Percentiles rank a stretch among this genome's conserved stretches.
Evolutionary conservation across 2,113 vertebrate species (phyloP).

Genomic region (Seriola rivoliana): DNA sequence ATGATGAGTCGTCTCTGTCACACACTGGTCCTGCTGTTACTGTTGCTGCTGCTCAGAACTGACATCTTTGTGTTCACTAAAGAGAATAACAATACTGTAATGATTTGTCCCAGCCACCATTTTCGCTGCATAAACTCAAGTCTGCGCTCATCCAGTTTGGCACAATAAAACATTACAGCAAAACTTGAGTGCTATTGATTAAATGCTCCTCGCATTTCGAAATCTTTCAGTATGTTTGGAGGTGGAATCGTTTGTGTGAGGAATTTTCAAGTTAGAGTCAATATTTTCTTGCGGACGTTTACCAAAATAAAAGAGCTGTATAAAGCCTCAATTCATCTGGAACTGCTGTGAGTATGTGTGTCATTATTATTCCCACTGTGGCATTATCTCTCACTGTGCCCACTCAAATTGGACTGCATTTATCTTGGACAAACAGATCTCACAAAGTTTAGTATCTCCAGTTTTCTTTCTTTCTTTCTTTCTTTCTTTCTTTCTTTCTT

Average conservation of each 20-base stretch:
- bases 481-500: too few relatives aligned
- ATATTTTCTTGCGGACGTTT: not conserved
- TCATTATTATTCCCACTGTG: not conserved
- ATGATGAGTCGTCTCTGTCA: not conserved
- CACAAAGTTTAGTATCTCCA: too few relatives aligned
- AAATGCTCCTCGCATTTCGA: not conserved
- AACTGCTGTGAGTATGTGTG: not conserved
- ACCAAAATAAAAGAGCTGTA: not conserved
- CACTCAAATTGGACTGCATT: not conserved
- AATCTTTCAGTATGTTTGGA: not conserved
- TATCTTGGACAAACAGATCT: not conserved
- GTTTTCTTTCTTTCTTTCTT: not conserved
- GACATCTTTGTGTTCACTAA: not conserved
- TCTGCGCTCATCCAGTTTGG: fast-evolving
- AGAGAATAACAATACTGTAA: not conserved
- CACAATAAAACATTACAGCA: not conserved
- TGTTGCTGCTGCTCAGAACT: not conserved
- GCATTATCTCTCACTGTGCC: not conserved
- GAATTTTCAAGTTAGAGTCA: not conserved
- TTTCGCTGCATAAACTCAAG: not conserved
- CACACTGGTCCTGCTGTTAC: not conserved
- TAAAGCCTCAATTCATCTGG: not conserved
- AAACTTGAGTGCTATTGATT: conserved; percentile 11
- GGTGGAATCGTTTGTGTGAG: not conserved
- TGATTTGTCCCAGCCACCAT: not conserved